phyloP scores from a whole-genome alignment of 2,797 vertebrate genomes.

The Rhyacichthys aspro region DNA sequence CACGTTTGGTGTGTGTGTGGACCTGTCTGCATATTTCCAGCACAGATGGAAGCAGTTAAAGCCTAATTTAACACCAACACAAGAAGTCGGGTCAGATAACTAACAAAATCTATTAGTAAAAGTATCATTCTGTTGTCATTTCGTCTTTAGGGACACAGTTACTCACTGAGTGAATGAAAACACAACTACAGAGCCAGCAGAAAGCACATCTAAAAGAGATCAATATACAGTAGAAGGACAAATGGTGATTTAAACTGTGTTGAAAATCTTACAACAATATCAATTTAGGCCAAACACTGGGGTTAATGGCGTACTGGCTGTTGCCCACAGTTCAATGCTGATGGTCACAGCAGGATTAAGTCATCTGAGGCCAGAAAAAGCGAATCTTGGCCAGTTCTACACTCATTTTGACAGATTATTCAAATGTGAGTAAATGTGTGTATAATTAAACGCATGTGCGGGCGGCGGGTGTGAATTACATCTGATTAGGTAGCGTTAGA shows the following conservation, averaged over 20 bases:
- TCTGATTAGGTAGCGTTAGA: constrained; percentile 46
- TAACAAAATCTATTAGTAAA: constrained; percentile 79
- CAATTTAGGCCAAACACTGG: neutral
- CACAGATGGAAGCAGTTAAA: constrained; percentile 78
- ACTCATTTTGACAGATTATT: constrained; percentile 40
- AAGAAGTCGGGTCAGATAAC: constrained; percentile 75
- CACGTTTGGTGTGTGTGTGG: constrained; percentile 47
- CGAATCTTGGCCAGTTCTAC: constrained; percentile 21
- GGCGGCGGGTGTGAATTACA: constrained; percentile 37
- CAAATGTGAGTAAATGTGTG: constrained; percentile 36
- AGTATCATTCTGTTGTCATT: constrained; percentile 76
- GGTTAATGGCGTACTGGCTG: constrained; percentile 42
- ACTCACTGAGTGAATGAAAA: constrained; percentile 54
- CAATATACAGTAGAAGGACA: constrained; percentile 24
- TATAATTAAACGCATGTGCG: constrained; percentile 44
- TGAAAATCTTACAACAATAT: constrained; percentile 38
- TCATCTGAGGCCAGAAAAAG: constrained; percentile 34
- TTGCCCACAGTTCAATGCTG: constrained; percentile 40
- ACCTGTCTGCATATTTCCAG: constrained; percentile 62
- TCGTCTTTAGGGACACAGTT: constrained; percentile 52
- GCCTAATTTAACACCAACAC: constrained; percentile 74
- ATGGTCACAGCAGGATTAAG: constrained; percentile 28
- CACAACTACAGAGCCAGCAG: constrained; percentile 46
- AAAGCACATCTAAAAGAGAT: constrained; percentile 33
- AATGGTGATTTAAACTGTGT: constrained; percentile 11